phyloP scores from a whole-genome alignment of 2,797 vertebrate species.

The Tamandua tetradactyla region DNA sequence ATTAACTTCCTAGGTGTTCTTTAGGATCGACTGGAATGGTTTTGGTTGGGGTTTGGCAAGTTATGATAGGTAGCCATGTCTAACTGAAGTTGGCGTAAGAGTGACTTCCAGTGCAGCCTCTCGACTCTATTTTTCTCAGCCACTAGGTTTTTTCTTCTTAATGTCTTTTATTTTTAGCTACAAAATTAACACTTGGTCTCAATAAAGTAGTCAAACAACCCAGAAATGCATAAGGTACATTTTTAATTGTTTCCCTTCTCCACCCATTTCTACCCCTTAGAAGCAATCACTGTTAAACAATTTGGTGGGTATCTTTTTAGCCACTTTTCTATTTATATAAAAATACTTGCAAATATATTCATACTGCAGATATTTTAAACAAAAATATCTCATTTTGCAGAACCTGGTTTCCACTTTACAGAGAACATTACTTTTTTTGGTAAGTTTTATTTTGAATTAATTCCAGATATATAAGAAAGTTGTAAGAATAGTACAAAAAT shows the following conservation, averaged over 20 bases:
- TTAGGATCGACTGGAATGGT: too few relatives aligned
- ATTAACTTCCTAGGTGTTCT: too few relatives aligned
- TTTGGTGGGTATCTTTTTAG: not conserved
- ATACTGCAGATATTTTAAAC: too few relatives aligned
- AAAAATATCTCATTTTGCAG: not conserved
- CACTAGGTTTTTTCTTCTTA: conserved; percentile 20
- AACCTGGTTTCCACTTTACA: not conserved
- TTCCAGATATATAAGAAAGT: not conserved
- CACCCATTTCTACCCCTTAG: not conserved
- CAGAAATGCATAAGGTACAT: not conserved
- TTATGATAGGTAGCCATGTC: too few relatives aligned
- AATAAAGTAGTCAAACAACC: conserved; percentile 15
- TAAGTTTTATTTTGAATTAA: conserved; percentile 43
- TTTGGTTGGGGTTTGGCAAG: too few relatives aligned
- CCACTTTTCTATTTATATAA: not conserved
- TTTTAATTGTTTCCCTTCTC: not conserved
- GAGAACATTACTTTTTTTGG: not conserved
- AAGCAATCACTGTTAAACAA: not conserved
- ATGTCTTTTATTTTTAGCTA: conserved; percentile 18
- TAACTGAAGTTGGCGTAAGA: too few relatives aligned
- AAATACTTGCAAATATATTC: not conserved
- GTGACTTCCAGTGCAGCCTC: too few relatives aligned
- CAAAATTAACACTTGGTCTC: not conserved
- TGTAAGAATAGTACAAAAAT: not conserved
- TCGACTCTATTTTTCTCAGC: too few relatives aligned